Conservation (phyloP, 2,113 vertebrate species). For the Zootoca vivipara region DNA sequence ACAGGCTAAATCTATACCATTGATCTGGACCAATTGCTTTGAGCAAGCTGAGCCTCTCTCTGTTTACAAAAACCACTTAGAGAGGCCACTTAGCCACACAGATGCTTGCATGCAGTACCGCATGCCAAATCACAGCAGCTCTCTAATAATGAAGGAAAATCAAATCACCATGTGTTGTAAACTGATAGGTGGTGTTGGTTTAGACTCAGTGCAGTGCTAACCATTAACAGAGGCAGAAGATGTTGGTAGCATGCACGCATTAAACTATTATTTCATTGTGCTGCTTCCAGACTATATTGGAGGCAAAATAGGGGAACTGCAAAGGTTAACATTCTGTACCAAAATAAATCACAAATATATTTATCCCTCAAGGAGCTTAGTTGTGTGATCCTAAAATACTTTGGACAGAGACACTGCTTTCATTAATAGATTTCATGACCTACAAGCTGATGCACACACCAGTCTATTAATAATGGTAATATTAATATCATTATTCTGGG, state of each 20-base stretch:
- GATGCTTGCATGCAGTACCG: background rate
- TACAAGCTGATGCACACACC: background rate
- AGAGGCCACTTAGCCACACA: background rate
- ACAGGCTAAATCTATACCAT: background rate
- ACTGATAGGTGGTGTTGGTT: background rate
- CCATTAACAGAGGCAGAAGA: background rate
- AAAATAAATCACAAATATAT: background rate
- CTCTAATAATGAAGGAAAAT: background rate
- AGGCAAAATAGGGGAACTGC: background rate
- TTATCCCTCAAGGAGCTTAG: background rate
- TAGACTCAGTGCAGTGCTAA: background rate
- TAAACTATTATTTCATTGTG: background rate
- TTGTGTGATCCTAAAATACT: background rate
- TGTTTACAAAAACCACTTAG: background rate
- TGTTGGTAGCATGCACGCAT: background rate
- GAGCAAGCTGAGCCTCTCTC: background rate
- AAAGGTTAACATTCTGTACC: background rate
- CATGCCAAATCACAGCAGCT: background rate
- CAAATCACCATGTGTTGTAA: background rate
- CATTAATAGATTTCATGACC: background rate
- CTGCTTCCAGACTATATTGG: background rate
- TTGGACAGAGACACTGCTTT: background rate
- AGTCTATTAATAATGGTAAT: background rate
- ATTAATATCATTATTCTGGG: background rate
- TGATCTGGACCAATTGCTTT: background rate